phyloP scores from a whole-genome alignment of 2,888 invertebrate species.

The Machimus atricapillus region DNA sequence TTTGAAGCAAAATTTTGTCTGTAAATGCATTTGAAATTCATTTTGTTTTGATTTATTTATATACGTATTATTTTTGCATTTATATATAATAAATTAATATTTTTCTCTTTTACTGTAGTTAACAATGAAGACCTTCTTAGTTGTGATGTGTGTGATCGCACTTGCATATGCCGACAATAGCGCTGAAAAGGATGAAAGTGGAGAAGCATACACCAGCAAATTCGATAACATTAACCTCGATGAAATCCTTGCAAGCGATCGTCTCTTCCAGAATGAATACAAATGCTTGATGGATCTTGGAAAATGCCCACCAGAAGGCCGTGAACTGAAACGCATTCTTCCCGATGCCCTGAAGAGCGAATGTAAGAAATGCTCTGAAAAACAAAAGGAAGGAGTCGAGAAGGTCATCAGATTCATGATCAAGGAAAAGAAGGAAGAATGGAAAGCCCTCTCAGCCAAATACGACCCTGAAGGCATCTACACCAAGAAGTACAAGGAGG shows the following conservation, averaged over 20 bases:
- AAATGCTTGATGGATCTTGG: conserved; percentile 71
- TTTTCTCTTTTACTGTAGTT: neutral
- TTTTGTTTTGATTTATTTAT: neutral
- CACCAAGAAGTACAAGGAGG: conserved; percentile 70
- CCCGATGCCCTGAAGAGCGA: conserved; percentile 76
- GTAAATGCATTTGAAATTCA: neutral
- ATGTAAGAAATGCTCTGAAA: conserved; percentile 73
- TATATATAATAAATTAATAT: neutral
- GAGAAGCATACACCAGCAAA: conserved; percentile 68
- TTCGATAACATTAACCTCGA: conserved; percentile 74
- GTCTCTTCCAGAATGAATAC: conserved; percentile 69
- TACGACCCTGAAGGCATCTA: conserved; percentile 75
- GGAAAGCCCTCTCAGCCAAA: conserved; percentile 71
- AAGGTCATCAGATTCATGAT: conserved; percentile 72
- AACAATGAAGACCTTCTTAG: conserved; percentile 63
- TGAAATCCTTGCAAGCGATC: conserved; percentile 70
- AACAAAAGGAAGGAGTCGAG: conserved; percentile 70
- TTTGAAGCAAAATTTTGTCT: neutral
- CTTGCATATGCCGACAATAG: conserved; percentile 54
- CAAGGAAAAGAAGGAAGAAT: conserved; percentile 70
- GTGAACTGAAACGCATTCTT: conserved; percentile 73
- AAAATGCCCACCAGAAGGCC: conserved; percentile 73
- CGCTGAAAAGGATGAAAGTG: conserved; percentile 52
- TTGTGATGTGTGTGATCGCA: conserved; percentile 59
- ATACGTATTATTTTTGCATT: neutral